Evolutionary conservation across 1,140 invertebrate genomes (phyloP), one percentile per base, ranked within the genome.

Genomic region (Euglossa dilemma): DNA sequence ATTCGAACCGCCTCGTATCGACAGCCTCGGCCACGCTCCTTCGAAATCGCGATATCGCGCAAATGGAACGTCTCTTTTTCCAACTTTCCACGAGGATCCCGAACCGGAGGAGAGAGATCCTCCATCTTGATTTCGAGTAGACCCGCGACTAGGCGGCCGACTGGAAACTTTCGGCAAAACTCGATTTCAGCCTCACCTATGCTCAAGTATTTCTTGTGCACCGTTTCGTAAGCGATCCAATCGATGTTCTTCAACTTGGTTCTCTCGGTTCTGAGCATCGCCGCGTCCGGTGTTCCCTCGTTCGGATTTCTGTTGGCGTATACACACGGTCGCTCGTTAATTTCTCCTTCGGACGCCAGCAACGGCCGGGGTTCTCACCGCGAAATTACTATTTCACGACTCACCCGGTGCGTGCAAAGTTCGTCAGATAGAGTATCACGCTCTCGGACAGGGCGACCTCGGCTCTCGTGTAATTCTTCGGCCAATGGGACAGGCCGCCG

Each of bases 401-500:
- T 97, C 95, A 99, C 99, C 99, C 99, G n/a, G 97, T 98, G 92
- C 98, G 97, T 20, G 98, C 98, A 93, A 99, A 99, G 95, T 99
- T 99, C n/a, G 98, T 97, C 95, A 98, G 97, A 92, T 99, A 99
- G 47, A 97, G 96, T 95, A 99, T 99, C 70, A 99, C 97, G 77
- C 97, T 97, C 94, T 99, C 98, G 2, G 98, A 97, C 11, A 99
- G 95, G 71, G 97, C 96, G 74, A 97, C 96, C 95, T 99, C 99
- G 28, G 97, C 96, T 92, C 97, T 97, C 12, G 97, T 98, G 94
- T 98, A 99, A 94, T 98, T 98, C 88, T 96, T 96, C 47, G 96
- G 96, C 93, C 98, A 99, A 90, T 97, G 97, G 78, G 96, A 96
- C 63, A 98, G 95, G 9, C 97, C 97, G 25, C 97, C 97, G n/a